Conservation (phyloP, 1,140 invertebrate genomes). For the Drosophila nigromelanica region DNA sequence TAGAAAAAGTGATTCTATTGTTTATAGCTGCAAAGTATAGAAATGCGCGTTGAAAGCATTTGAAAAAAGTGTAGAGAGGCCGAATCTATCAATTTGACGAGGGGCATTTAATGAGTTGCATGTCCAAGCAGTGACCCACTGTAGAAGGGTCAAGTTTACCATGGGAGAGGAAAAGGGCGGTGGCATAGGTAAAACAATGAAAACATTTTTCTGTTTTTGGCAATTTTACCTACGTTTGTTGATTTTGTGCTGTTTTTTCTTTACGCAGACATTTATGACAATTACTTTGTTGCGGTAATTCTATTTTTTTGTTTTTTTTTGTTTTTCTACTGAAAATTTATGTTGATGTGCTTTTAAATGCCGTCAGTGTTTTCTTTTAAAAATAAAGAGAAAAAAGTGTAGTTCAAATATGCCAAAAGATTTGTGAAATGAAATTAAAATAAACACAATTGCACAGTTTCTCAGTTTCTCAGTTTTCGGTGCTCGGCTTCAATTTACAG, state of each 20-base stretch:
- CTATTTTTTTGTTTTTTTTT: slow-evolving; percentile 12
- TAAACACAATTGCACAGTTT: slow-evolving; percentile 57
- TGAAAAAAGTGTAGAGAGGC: neutral
- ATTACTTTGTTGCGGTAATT: slow-evolving; percentile 63
- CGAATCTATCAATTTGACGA: neutral
- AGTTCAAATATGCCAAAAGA: slow-evolving; percentile 65
- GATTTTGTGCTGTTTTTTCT: slow-evolving; percentile 26
- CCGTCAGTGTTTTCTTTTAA: slow-evolving; percentile 56
- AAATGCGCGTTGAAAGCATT: neutral
- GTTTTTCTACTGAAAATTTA: slow-evolving; percentile 39
- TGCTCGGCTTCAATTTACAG: slow-evolving; percentile 35
- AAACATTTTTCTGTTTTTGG: slow-evolving; percentile 14
- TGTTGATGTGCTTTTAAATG: slow-evolving; percentile 72
- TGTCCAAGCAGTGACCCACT: slow-evolving; percentile 9
- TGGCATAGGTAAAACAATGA: slow-evolving; percentile 16
- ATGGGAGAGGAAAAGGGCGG: neutral
- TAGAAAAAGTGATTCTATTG: too few relatives aligned
- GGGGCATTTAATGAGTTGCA: slow-evolving; percentile 26
- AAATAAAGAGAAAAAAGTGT: slow-evolving; percentile 37
- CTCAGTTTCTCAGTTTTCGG: slow-evolving; percentile 19
- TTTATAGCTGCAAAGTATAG: too few relatives aligned
- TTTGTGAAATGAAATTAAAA: slow-evolving; percentile 75
- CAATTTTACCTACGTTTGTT: slow-evolving; percentile 29
- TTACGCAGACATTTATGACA: slow-evolving; percentile 56
- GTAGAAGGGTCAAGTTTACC: slow-evolving; percentile 14